Base-by-base conservation (phyloP, 2,888 invertebrate genomes). In the Callosobruchus maculatus region DNA sequence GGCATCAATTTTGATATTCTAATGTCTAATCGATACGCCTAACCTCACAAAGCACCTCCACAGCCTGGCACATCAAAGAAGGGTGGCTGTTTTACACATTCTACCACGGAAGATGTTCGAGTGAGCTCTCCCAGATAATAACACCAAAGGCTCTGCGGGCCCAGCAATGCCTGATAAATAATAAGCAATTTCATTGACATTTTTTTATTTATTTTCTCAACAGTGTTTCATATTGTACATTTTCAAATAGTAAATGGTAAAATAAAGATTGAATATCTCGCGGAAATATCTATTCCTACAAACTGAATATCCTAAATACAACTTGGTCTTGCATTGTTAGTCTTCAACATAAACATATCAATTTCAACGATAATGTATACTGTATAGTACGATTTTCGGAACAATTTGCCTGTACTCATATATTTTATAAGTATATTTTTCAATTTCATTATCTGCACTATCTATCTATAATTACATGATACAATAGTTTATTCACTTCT, bases 281-380 rank as follows among this genome's bases (percentile, higher is more conserved):
- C 7, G 2, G 49, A 74, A 75, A 77, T 72, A 71, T 75, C 74
- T 77, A 77, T 76, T 75, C 74, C 75, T 75, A 75, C 71, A 74
- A 74, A 79, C 74, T 70, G 77, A 79, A 81, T 75, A 75, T 72
- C 76, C 76, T 78, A 79, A 26, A 74, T 80, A 80, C 76, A 80
- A 76, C 75, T 80, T 78, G 80, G 80, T 81, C 80, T 81, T 78
- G 80, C 75, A 77, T 75, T 75, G 74, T 77, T 76, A 75, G 72
- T 77, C 49, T 49, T 49, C 18, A 49, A 49, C 49, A 49, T 49
- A 49, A 49, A 49, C 49, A 49, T 78, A 70, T 74, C 74, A 66
- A 70, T 72, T 22, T 68, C 73, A 76, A 74, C 72, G 70, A 74
- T 71, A 73, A 49, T 73, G 70, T 67, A 68, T 70, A 73, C 9